These are phyloP conservation scores for Bos indicus DNA, from an alignment of 2,113 vertebrate species.

Conservation along the genomic window DNA sequence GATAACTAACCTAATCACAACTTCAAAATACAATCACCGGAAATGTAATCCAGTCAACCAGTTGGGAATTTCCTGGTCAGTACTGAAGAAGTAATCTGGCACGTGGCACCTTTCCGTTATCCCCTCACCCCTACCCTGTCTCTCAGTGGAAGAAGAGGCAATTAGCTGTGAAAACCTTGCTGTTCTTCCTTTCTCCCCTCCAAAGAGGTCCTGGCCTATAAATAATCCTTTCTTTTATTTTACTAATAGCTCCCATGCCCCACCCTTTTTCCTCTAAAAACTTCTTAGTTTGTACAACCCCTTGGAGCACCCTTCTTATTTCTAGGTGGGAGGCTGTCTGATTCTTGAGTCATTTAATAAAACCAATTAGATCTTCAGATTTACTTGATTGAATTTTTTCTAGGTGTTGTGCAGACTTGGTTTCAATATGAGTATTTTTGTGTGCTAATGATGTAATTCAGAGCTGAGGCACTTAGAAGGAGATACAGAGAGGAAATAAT, in stretches of 20 bases:
- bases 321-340: not conserved
- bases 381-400: not conserved
- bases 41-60: not conserved
- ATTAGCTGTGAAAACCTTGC: not conserved
- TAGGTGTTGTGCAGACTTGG: not conserved
- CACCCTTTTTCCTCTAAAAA: not conserved
- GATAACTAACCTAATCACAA: not conserved
- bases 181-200: not conserved
- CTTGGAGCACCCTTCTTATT: not conserved
- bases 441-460: not conserved
- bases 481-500: not conserved
- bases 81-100: not conserved
- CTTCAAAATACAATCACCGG: not conserved
- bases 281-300: not conserved
- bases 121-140: not conserved
- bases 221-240: not conserved
- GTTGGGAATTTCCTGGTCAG: not conserved
- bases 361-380: not conserved
- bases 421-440: not conserved
- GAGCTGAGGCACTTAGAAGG: not conserved
- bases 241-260: not conserved
- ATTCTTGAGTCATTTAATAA: not conserved
- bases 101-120: not conserved
- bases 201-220: not conserved
- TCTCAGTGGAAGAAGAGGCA: not conserved